Conservation (phyloP, 64 coral and sea anemone genomes). For the Stichodactyla mertensii region DNA sequence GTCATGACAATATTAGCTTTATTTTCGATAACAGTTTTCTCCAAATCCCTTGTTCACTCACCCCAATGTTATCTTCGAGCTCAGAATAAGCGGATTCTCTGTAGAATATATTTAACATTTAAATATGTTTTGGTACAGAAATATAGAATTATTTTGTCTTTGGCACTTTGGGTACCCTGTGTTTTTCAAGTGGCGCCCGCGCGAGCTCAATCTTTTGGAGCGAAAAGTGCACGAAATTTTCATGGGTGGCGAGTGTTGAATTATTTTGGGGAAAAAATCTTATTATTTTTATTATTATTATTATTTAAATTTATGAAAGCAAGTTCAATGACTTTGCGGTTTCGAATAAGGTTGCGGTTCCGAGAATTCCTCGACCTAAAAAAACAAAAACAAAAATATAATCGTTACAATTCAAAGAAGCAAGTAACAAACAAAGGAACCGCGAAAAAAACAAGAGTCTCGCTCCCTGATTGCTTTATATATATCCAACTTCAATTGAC, state of each 20-base stretch:
- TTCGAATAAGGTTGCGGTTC: not conserved
- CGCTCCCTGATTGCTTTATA: no score
- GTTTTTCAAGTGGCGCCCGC: not conserved
- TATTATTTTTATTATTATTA: not conserved
- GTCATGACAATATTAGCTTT: no score
- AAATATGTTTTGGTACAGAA: no score
- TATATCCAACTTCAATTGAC: no score
- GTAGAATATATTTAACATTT: no score
- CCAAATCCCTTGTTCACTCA: no score
- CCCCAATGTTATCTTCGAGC: no score
- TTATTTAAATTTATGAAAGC: slow-evolving; percentile 5
- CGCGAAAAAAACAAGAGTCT: not conserved
- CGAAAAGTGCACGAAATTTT: not conserved
- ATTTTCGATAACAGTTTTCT: no score
- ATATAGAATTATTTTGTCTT: no score
- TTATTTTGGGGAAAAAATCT: not conserved
- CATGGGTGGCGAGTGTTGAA: no score
- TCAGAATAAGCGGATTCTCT: no score
- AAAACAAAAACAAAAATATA: not conserved
- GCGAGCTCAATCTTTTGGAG: not conserved
- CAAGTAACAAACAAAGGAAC: not conserved
- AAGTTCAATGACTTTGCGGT: not conserved
- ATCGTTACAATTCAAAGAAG: not conserved
- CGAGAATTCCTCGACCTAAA: slow-evolving; percentile 21
- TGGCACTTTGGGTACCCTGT: not conserved